Evolutionary conservation across 2,113 vertebrate species (phyloP), one percentile per base, ranked within the genome.

Genomic region (Scartelaos histophorus): DNA sequence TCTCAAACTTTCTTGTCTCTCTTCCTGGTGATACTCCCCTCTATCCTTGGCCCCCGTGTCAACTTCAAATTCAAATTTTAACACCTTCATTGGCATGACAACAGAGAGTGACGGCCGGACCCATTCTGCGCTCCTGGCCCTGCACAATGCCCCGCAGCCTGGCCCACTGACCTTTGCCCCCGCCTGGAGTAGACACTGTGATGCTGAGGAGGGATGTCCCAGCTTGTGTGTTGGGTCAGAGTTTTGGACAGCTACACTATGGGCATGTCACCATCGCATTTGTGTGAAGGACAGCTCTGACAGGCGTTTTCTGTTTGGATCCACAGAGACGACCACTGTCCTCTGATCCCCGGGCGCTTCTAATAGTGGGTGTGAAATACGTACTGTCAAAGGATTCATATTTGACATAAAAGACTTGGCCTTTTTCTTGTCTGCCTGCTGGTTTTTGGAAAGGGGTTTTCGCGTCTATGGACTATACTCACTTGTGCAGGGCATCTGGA

Each of bases 401-500:
- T 74, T 60, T 71, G 46, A 82, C 81, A 75, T 49, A 15, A 81
- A 71, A 81, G 77, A 38, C 71, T 78, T 61, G 35, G 25, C 43
- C 54, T 57, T 45, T n/a, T 60, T 53, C 34, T 10, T 34, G 65
- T 46, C 9, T 73, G 34, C 68, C 53, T 57, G 19, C 49, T 65
- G 65, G 25, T 58, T 60, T 66, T 70, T 67, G 58, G 58, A 71
- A 74, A 12, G 12, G 21, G 53, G 58, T 19, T 69, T 79, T 35
- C n/a, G 60, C 11, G 25, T 47, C 7, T 43, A 43, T 1, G 7
- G 7, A 35, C 45, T 53, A 95, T 51, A 95, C 96, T 0, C 94
- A 99, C 97, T 99, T 74, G 97, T 99, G 89, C 97, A 99, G 0
- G 97, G 97, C 97, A 99, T 99, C 91, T 96, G 94, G 7, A 96